Percentiles rank a stretch among this genome's conserved stretches.
Conservation (phyloP, 2,113 vertebrate genomes). For the Phrynosoma blainvillii region DNA sequence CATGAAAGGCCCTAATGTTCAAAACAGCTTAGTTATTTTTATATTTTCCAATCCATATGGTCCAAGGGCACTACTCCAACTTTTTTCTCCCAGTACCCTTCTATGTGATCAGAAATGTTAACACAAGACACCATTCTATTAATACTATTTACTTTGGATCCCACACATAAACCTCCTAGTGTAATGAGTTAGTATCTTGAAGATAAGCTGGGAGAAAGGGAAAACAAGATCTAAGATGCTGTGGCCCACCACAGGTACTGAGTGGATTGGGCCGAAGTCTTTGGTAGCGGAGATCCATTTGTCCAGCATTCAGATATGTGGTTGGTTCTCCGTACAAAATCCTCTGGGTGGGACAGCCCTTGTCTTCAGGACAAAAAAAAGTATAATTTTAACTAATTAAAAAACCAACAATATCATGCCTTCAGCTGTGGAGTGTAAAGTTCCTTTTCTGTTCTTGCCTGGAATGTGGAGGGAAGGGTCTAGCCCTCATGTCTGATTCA, state of each 20-base stretch:
- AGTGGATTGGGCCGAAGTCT: not conserved
- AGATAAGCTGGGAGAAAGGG: too few species aligned
- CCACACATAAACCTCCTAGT: too few species aligned
- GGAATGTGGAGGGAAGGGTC: not conserved
- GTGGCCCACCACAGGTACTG: not conserved
- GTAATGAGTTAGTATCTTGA: too few species aligned
- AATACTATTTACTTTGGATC: too few species aligned
- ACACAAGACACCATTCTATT: too few species aligned
- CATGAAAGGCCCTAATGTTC: not conserved
- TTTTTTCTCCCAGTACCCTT: too few species aligned
- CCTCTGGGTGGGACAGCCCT: not conserved
- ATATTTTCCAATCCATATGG: not conserved
- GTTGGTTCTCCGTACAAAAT: not conserved
- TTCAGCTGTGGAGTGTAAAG: constrained; percentile 35
- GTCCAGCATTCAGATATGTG: not conserved
- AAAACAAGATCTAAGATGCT: too few species aligned
- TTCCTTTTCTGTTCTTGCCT: not conserved
- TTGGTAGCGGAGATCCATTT: not conserved
- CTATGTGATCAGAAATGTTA: too few species aligned
- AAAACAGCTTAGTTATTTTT: not conserved
- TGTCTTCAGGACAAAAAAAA: not conserved
- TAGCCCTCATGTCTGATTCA: constrained; percentile 48
- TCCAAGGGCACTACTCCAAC: too few species aligned
- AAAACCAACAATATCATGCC: not conserved
- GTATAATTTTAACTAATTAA: not conserved